These are phyloP conservation scores for Acanthosepion esculentum DNA, from an alignment of 2,888 invertebrate species.

Conservation along the genomic window DNA sequence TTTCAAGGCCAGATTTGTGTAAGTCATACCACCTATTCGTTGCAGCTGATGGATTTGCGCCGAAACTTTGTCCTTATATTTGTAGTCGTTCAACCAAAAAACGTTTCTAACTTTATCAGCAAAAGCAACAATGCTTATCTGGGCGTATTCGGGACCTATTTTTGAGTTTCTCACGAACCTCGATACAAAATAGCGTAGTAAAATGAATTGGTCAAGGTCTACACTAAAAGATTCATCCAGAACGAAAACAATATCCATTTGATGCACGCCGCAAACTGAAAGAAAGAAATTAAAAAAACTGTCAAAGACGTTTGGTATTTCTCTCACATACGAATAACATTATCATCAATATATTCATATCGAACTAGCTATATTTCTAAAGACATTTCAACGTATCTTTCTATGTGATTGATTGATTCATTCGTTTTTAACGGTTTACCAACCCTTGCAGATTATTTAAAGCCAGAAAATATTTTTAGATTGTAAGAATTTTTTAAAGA, in stretches of 20 bases:
- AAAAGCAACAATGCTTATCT: constrained; percentile 59
- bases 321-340: too few species aligned
- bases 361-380: too few species aligned
- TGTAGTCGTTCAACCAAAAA: constrained; percentile 60
- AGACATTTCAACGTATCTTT: too few species aligned
- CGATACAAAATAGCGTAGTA: background rate
- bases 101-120: constrained; percentile 56
- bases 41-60: constrained; percentile 53
- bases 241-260: background rate
- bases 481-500: too few species aligned
- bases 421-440: too few species aligned
- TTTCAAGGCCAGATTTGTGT: constrained; percentile 45
- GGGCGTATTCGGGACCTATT: constrained; percentile 58
- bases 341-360: too few species aligned
- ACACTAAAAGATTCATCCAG: background rate
- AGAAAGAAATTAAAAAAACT: background rate
- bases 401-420: too few species aligned
- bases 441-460: too few species aligned
- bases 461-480: too few species aligned
- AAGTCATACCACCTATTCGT: constrained; percentile 38
- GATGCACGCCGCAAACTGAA: background rate
- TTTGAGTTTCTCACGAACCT: constrained; percentile 50
- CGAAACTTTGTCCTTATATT: constrained; percentile 50
- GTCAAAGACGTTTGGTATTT: too few species aligned
- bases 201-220: background rate